Evolutionary conservation across 2,888 invertebrate genomes (phyloP).

Genomic region (Panopea generosa): DNA sequence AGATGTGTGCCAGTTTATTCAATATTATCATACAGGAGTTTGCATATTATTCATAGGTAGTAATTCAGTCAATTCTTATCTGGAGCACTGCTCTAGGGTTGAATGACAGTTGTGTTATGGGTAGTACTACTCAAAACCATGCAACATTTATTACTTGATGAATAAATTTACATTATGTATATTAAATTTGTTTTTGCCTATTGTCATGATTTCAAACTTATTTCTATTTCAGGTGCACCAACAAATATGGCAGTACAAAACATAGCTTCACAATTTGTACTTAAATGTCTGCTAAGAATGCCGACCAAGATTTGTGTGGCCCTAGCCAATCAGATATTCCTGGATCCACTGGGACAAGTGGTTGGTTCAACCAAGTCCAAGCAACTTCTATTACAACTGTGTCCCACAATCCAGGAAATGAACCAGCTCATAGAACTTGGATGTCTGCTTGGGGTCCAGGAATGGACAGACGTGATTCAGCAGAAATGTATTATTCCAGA

Average conservation of each 20-base stretch:
- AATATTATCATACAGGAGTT: too few relatives aligned
- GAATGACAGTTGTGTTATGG: too few relatives aligned
- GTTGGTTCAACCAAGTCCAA: slow-evolving; percentile 81
- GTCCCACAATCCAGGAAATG: slow-evolving; percentile 54
- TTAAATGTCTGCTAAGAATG: slow-evolving; percentile 74
- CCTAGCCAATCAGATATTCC: slow-evolving; percentile 80
- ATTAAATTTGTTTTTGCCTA: too few relatives aligned
- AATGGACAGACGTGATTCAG: slow-evolving; percentile 75
- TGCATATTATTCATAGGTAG: too few relatives aligned
- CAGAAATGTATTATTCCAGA: slow-evolving; percentile 59
- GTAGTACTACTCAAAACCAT: too few relatives aligned
- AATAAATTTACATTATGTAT: too few relatives aligned
- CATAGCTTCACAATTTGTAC: slow-evolving; percentile 76
- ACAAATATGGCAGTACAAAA: neutral
- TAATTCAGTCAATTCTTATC: too few relatives aligned
- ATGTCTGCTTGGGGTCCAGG: slow-evolving; percentile 78
- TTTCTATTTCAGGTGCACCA: slow-evolving; percentile 43
- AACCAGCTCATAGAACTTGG: slow-evolving; percentile 77
- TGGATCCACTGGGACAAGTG: slow-evolving; percentile 81
- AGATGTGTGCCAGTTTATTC: too few relatives aligned
- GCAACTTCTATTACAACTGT: slow-evolving; percentile 69
- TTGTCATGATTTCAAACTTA: too few relatives aligned
- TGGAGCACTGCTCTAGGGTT: too few relatives aligned
- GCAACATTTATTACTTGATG: too few relatives aligned
- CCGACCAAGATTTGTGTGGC: slow-evolving; percentile 76